Base-by-base conservation (phyloP, 1,140 invertebrate species). In the Phymorhynchus buccinoides region DNA sequence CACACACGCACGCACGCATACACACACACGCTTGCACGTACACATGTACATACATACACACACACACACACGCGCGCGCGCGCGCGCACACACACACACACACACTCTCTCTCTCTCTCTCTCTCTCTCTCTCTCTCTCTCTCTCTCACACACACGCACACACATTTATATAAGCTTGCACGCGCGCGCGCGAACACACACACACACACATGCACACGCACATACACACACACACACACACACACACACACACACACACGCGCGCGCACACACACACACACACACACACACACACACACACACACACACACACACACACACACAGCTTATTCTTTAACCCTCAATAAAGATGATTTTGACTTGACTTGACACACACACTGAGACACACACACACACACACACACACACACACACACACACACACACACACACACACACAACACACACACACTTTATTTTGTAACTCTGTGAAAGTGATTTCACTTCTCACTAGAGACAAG, bases 291-390 rank as follows among this genome's bases (percentile, higher is more conserved):
- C 56, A 62, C 56, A 62, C 56, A 62, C 56, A 62, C 56, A 62
- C 56, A 62, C 56, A 62, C 56, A 62, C 56, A 62, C 56, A 62
- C 56, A 62, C 56, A 62, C 56, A 62, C 56, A 62, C 56, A 62
- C 75, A 62, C 56, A 62, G 16, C 48, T 52, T n/a, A n/a, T n/a
- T n/a, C n/a, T n/a, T n/a, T n/a, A n/a, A n/a, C n/a, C n/a, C n/a
- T n/a, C n/a, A n/a, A n/a, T n/a, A n/a, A n/a, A n/a, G n/a, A n/a
- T n/a, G n/a, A n/a, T n/a, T n/a, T n/a, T n/a, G n/a, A n/a, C n/a
- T n/a, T n/a, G n/a, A n/a, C n/a, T n/a, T n/a, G n/a, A n/a, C n/a
- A n/a, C n/a, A n/a, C n/a, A n/a, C n/a, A n/a, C n/a, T n/a, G n/a
- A n/a, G n/a, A n/a, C n/a, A n/a, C n/a, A n/a, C n/a, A n/a, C n/a